A percentile compares a stretch with the other conserved stretches of the same genome.
Conservation (phyloP, 2,888 invertebrate species). For the Criorhina ranunculi region DNA sequence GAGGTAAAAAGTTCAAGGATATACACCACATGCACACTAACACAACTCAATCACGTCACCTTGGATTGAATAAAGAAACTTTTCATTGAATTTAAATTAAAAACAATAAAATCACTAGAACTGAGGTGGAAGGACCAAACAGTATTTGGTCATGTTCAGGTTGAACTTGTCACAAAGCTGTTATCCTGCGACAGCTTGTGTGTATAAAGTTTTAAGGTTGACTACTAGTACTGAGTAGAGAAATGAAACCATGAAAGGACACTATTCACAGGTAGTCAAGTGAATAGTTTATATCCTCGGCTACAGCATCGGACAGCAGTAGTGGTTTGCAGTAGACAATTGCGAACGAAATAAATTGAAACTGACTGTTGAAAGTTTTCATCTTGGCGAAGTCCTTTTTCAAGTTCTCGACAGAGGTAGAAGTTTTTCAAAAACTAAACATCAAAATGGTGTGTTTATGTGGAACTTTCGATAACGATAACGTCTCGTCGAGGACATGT, state of each 20-base stretch:
- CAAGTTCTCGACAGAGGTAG: neutral
- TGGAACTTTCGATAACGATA: neutral
- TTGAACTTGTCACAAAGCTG: slow-evolving; percentile 43
- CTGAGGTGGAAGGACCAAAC: neutral
- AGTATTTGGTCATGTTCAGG: slow-evolving; percentile 13
- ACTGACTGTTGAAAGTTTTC: slow-evolving; percentile 36
- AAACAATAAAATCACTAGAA: slow-evolving; percentile 35
- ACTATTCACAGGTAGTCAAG: slow-evolving; percentile 27
- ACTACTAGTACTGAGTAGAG: slow-evolving; percentile 1
- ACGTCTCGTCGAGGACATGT: no score
- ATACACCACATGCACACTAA: neutral
- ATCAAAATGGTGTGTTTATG: slow-evolving; percentile 8
- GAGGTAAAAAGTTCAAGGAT: slow-evolving; percentile 71
- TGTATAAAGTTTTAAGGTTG: slow-evolving; percentile 49
- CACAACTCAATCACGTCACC: slow-evolving; percentile 53
- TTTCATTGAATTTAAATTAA: slow-evolving; percentile 67
- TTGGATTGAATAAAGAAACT: slow-evolving; percentile 40
- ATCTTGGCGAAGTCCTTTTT: neutral
- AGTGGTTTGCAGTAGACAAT: slow-evolving; percentile 11
- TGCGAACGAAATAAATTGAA: slow-evolving; percentile 40
- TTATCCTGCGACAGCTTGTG: slow-evolving; percentile 50
- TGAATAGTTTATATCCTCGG: slow-evolving; percentile 6
- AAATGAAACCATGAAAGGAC: slow-evolving; percentile 33
- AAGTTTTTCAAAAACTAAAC: neutral
- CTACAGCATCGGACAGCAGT: slow-evolving; percentile 21